Evolutionary conservation across 2,113 vertebrate genomes (phyloP), one percentile per base, ranked within the genome.

Genomic region (Muntiacus reevesi): DNA sequence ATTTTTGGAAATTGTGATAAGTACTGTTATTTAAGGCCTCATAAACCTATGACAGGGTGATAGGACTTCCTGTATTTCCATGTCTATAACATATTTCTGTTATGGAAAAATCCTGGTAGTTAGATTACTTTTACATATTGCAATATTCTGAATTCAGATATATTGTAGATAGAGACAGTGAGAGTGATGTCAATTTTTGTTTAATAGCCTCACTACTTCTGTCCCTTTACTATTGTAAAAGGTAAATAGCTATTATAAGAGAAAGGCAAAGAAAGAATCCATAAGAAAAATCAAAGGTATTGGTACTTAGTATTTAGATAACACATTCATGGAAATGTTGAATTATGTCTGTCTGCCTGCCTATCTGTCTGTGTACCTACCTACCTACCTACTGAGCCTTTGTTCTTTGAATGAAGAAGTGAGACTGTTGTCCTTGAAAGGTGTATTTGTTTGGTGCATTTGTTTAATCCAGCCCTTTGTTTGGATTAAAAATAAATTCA

Each of bases 401-500:
- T 85, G 54, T 62, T 64, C 23, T 87, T 87, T 62, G 14, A 95
- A 84, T 84, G 14, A 97, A 94, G 36, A 71, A 71, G 14, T 74
- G 60, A 40, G 15, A 85, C 28, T 88, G 0, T 82, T 84, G 3
- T 92, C 16, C 83, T 91, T 11, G 21, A 83, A 96, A 79, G 21
- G 5, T 36, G 2, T 92, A 36, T 86, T 40, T 17, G 33, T 94
- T 67, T 67, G 64, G 33, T 33, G 33, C 36, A 19, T 71, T 40
- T 40, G 21, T 40, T 74, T 40, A 40, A 74, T 40, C 36, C 21
- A 74, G 25, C 60, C 6, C 3, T 91, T 83, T 89, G 33, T 87
- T 93, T 86, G 43, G 60, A 62, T 89, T 89, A 82, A 86, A 89
- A 95, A 43, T 95, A 15, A 86, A 82, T 25, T 74, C n/a, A 91